Percentiles rank a stretch among this genome's conserved stretches.
These are phyloP conservation scores for Sussaba pulchella DNA, from an alignment of 2,888 invertebrate genomes.

Conservation along the genomic window DNA sequence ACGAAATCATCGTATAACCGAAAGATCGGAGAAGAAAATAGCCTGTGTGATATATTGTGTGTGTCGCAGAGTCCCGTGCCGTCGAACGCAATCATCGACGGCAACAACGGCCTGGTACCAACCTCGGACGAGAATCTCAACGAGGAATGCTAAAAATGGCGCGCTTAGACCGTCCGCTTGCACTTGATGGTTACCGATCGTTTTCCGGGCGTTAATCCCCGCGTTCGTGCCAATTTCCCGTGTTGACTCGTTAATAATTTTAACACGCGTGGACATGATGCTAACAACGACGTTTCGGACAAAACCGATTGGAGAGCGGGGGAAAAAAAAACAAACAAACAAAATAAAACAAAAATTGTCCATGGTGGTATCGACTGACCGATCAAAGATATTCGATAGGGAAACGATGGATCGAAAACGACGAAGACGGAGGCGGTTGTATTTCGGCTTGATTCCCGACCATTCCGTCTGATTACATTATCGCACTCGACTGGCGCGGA, in stretches of 20 bases:
- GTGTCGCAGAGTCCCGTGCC: conserved; percentile 82
- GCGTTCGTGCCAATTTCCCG: conserved; percentile 21
- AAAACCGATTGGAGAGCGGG: no score
- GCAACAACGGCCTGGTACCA: conserved; percentile 81
- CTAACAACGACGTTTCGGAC: no score
- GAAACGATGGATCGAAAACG: no score
- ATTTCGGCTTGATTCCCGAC: no score
- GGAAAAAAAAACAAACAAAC: no score
- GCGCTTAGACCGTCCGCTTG: conserved; percentile 47
- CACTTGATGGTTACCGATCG: conserved; percentile 44
- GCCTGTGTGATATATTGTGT: conserved; percentile 67
- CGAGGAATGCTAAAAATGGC: conserved; percentile 79
- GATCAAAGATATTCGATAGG: no score
- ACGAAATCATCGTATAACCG: not conserved
- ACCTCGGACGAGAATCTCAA: conserved; percentile 82
- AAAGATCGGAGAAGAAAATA: conserved; percentile 32
- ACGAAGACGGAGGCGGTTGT: no score
- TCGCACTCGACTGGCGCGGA: conserved; percentile 42
- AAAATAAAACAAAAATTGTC: not conserved
- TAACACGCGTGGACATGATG: no score
- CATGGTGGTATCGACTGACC: not conserved
- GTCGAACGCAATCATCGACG: conserved; percentile 77
- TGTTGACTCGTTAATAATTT: conserved; percentile 35
- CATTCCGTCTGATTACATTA: conserved; percentile 20
- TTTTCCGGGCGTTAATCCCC: conserved; percentile 11